phyloP scores from a whole-genome alignment of 35 echinoderm and acorn worm species.

The Diadema setosum region DNA sequence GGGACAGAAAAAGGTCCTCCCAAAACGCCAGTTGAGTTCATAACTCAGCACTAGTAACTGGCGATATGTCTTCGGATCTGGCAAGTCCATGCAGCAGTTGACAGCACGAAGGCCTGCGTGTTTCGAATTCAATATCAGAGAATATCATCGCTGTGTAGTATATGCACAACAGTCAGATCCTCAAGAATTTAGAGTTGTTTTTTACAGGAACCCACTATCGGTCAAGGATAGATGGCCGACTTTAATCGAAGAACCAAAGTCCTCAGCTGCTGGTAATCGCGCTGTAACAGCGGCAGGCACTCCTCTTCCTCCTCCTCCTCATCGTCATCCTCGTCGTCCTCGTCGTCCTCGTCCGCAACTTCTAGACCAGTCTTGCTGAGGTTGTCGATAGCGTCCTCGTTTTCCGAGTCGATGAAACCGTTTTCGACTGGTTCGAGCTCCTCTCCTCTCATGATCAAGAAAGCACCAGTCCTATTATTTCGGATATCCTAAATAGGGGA shows the following conservation, averaged over 20 bases:
- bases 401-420: conserved; percentile 33
- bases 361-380: background rate
- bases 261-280: conserved; percentile 53
- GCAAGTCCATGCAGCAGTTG: no score
- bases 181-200: no score
- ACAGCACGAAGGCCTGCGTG: no score
- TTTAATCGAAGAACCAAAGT: conserved; percentile 30
- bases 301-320: conserved; percentile 62
- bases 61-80: no score
- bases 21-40: no score
- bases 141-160: no score
- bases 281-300: conserved; percentile 38
- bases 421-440: conserved; percentile 57
- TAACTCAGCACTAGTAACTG: no score
- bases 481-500: conserved; percentile 6
- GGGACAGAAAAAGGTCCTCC: no score
- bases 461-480: conserved; percentile 49
- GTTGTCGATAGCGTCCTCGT: background rate
- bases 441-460: conserved; percentile 59
- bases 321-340: background rate
- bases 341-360: background rate
- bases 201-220: no score
- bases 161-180: no score
- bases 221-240: conserved; percentile 1
- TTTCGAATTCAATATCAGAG: no score